A percentile compares a stretch with the other conserved stretches of the same genome.
These are phyloP conservation scores for Nothocercus julius DNA, from an alignment of 2,113 vertebrate species.

Conservation along the genomic window DNA sequence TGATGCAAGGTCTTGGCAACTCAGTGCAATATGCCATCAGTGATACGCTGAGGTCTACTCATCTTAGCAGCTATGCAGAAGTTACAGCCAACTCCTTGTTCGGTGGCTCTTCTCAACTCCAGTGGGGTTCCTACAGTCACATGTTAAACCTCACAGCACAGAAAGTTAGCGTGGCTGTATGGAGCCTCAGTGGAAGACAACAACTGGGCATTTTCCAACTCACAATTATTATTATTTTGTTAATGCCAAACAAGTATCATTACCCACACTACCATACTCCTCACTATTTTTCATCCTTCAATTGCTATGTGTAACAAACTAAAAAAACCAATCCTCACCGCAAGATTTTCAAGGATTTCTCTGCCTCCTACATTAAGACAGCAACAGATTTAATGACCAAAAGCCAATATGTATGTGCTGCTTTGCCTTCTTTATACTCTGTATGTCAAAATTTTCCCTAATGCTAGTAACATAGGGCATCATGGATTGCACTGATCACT, in stretches of 20 bases:
- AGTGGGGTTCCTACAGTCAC: no score
- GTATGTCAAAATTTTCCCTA: neutral
- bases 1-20: neutral
- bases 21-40: neutral
- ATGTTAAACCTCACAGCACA: neutral
- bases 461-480: neutral
- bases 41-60: no score
- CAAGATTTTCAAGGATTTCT: no score
- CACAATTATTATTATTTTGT: neutral
- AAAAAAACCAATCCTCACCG: no score
- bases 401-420: neutral
- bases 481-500: neutral
- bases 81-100: no score
- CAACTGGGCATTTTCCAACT: neutral
- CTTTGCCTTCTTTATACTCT: neutral
- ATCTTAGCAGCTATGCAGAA: no score
- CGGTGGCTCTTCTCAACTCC: no score
- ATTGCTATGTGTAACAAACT: neutral
- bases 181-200: neutral
- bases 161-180: neutral
- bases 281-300: neutral
- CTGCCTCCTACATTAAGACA: neutral
- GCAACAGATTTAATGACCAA: neutral
- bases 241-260: neutral
- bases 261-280: neutral